Conservation (phyloP, 2,113 vertebrate species). For the Coryphaenoides rupestris region DNA sequence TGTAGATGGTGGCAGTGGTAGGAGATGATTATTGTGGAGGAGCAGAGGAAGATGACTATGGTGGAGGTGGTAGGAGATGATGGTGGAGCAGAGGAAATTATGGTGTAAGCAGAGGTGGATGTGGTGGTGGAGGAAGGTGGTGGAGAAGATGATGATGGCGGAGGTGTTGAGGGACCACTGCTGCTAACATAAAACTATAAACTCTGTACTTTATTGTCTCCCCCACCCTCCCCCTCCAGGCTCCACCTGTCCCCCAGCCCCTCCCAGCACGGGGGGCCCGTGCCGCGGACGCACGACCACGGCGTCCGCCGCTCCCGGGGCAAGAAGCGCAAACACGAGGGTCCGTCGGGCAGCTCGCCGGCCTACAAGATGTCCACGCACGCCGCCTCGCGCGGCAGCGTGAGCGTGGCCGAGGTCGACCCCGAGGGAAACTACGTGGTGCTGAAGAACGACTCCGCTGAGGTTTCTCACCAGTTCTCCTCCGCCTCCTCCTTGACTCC, state of each 20-base stretch:
- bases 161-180: too few species aligned
- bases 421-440: slow-evolving; percentile 74
- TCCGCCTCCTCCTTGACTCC: not conserved
- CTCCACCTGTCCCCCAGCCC: slow-evolving; percentile 74
- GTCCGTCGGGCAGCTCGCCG: slow-evolving; percentile 26
- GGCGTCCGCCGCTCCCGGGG: slow-evolving; percentile 45
- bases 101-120: too few species aligned
- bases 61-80: too few species aligned
- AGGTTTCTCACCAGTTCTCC: slow-evolving; percentile 51
- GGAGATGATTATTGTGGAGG: too few species aligned
- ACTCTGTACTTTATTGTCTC: too few species aligned
- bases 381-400: slow-evolving; percentile 46
- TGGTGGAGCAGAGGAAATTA: too few species aligned
- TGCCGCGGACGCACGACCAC: slow-evolving; percentile 49
- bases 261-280: slow-evolving; percentile 24
- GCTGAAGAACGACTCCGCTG: slow-evolving; percentile 76
- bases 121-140: too few species aligned
- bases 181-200: too few species aligned
- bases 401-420: slow-evolving; percentile 80
- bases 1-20: too few species aligned
- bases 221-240: too few species aligned
- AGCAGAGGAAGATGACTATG: too few species aligned
- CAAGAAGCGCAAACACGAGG: slow-evolving; percentile 78
- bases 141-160: too few species aligned
- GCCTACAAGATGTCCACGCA: slow-evolving; percentile 69